Evolutionary conservation across 2,797 vertebrate genomes (phyloP).

Genomic region (Sternarchorhynchus goeldii): DNA sequence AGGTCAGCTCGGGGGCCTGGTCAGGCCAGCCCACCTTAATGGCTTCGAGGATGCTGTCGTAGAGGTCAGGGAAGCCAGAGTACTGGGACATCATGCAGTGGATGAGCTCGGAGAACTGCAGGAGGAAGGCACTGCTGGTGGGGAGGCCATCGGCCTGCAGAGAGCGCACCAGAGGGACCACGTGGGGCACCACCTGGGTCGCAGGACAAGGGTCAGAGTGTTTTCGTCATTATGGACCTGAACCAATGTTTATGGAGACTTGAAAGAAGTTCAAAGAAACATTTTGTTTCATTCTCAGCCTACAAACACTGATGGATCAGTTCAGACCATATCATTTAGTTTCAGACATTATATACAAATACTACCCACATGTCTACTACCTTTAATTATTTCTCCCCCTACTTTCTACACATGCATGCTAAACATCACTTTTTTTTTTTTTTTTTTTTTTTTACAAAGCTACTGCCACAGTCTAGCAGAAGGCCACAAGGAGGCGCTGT

Average conservation of each 20-base stretch:
- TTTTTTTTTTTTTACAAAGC: too few species aligned
- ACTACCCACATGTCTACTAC: neutral
- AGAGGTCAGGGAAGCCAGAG: slow-evolving; percentile 98
- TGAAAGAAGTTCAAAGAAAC: too few species aligned
- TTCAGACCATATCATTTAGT: neutral
- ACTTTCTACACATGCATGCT: too few species aligned
- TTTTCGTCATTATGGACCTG: neutral
- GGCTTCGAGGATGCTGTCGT: slow-evolving; percentile 92
- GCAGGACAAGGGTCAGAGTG: neutral
- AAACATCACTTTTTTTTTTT: too few species aligned
- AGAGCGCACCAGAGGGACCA: slow-evolving; percentile 85
- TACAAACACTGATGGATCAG: neutral
- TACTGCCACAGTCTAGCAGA: neutral
- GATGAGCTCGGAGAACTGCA: slow-evolving; percentile 89
- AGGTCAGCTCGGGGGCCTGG: neutral
- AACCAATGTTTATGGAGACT: neutral
- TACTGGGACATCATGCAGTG: slow-evolving; percentile 99
- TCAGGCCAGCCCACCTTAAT: slow-evolving; percentile 83
- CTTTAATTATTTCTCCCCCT: neutral
- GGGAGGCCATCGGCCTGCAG: slow-evolving; percentile 86
- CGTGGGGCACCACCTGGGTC: slow-evolving; percentile 87
- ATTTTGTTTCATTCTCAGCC: too few species aligned
- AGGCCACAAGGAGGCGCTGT: neutral
- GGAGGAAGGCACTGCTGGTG: slow-evolving; percentile 87
- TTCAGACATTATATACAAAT: neutral